A percentile compares a stretch with the other conserved stretches of the same genome.
Conservation (phyloP, 2,797 vertebrate species). For the Nasua narica region DNA sequence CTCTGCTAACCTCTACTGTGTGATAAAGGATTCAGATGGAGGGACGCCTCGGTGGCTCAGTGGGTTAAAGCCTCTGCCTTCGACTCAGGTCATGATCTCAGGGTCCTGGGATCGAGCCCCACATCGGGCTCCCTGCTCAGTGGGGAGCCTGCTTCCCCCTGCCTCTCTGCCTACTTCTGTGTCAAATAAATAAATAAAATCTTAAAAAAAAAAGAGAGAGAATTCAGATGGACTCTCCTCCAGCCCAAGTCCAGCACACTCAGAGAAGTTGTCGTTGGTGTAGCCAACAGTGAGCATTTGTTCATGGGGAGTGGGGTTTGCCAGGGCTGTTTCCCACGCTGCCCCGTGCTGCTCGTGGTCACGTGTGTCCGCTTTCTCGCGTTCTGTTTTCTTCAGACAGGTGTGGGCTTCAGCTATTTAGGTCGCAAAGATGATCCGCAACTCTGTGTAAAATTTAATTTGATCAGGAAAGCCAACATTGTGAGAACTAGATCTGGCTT, state of each 20-base stretch:
- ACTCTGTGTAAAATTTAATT: not conserved
- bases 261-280: not conserved
- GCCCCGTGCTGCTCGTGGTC: not conserved
- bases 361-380: not conserved
- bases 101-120: too few relatives aligned
- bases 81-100: too few relatives aligned
- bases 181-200: too few relatives aligned
- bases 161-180: too few relatives aligned
- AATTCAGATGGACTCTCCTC: not conserved
- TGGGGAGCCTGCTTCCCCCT: too few relatives aligned
- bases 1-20: not conserved
- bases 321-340: not conserved
- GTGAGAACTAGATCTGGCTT: not conserved
- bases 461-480: not conserved
- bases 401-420: not conserved
- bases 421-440: not conserved
- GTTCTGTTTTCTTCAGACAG: not conserved
- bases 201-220: too few relatives aligned
- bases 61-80: too few relatives aligned
- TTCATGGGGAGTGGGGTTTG: not conserved
- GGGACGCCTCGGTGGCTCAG: too few relatives aligned
- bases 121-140: too few relatives aligned
- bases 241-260: not conserved
- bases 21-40: not conserved
- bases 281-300: not conserved